These are phyloP conservation scores for Diloba caeruleocephala DNA, from an alignment of 2,888 invertebrate genomes.

Conservation along the genomic window DNA sequence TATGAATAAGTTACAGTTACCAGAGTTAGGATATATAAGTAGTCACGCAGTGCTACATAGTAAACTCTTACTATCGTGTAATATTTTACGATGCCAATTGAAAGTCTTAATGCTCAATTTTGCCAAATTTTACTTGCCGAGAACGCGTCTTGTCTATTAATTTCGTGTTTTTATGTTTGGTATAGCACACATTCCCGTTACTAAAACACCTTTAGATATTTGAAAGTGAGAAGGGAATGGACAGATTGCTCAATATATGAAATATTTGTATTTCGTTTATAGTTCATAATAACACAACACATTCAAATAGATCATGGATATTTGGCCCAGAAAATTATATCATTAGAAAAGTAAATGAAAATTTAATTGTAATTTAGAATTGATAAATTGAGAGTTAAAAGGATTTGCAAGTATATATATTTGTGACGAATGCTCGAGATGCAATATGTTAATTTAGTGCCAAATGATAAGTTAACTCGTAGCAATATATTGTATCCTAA, in stretches of 20 bases:
- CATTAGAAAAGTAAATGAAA: conserved; percentile 74
- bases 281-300: conserved; percentile 59
- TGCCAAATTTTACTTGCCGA: conserved; percentile 89
- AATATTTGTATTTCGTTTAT: conserved; percentile 73
- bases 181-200: conserved; percentile 68
- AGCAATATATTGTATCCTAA: conserved; percentile 88
- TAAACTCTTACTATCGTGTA: conserved; percentile 74
- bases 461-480: conserved; percentile 89
- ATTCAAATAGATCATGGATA: conserved; percentile 66
- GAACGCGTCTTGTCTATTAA: conserved; percentile 80
- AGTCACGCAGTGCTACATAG: conserved; percentile 79
- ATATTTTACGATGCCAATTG: conserved; percentile 83
- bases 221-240: conserved; percentile 64
- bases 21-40: conserved; percentile 83
- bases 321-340: conserved; percentile 78
- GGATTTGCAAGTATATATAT: conserved; percentile 80
- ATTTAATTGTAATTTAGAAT: conserved; percentile 79
- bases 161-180: conserved; percentile 69
- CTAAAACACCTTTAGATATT: conserved; percentile 58
- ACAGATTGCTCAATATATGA: conserved; percentile 82
- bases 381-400: conserved; percentile 75
- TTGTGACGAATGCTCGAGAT: conserved; percentile 86
- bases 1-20: conserved; percentile 85
- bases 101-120: conserved; percentile 88
- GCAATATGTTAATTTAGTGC: conserved; percentile 89